phyloP scores from a whole-genome alignment of 2,888 invertebrate genomes.

The Panzeria rudis region DNA sequence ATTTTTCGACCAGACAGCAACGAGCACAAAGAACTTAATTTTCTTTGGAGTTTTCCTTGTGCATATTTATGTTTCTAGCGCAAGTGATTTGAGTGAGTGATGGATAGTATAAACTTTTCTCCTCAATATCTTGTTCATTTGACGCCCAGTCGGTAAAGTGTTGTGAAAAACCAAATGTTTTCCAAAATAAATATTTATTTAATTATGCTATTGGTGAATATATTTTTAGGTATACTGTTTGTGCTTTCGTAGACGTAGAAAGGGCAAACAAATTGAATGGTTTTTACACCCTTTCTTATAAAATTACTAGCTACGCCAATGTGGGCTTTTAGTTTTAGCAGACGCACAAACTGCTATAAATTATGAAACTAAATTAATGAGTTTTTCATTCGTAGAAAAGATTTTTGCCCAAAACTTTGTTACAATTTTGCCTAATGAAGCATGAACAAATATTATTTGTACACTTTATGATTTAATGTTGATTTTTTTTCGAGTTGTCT shows the following conservation, averaged over 20 bases:
- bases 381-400: background rate
- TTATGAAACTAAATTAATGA: constrained; percentile 48
- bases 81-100: constrained; percentile 49
- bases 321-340: background rate
- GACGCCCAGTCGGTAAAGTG: constrained; percentile 10
- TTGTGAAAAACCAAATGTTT: constrained; percentile 51
- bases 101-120: constrained; percentile 56
- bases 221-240: background rate
- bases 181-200: constrained; percentile 60
- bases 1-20: constrained; percentile 6
- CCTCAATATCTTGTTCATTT: constrained; percentile 12
- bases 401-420: constrained; percentile 49
- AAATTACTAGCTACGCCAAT: background rate
- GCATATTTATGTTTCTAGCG: background rate
- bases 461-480: constrained; percentile 31
- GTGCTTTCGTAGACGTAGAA: constrained; percentile 8
- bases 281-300: background rate
- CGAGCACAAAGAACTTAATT: constrained; percentile 44
- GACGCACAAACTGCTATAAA: constrained; percentile 52
- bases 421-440: constrained; percentile 64
- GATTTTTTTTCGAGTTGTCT: constrained; percentile 4
- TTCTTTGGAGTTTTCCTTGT: constrained; percentile 44
- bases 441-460: constrained; percentile 39
- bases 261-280: background rate
- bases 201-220: constrained; percentile 24